These are phyloP conservation scores for Chiloscyllium punctatum DNA, from an alignment of 2,797 vertebrate species.

Conservation along the genomic window DNA sequence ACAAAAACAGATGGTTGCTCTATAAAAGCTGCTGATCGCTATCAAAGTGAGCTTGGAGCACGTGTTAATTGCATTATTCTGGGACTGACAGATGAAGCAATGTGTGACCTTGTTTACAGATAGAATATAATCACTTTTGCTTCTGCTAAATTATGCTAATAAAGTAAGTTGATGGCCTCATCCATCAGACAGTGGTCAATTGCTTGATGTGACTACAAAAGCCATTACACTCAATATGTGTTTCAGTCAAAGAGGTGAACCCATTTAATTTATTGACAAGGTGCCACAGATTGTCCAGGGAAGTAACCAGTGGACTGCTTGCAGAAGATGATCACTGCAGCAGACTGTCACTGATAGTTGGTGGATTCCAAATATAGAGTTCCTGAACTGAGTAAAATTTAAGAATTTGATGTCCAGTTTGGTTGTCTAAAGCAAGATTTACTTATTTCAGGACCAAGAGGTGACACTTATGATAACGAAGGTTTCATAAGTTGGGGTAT, in stretches of 20 bases:
- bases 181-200: slow-evolving; percentile 1
- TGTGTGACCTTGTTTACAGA: neutral
- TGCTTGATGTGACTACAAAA: neutral
- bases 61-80: neutral
- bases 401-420: neutral
- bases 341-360: neutral
- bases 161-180: neutral
- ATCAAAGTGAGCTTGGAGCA: slow-evolving; percentile 10
- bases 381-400: neutral
- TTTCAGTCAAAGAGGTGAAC: neutral
- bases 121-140: neutral
- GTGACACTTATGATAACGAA: neutral
- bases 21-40: neutral
- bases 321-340: neutral
- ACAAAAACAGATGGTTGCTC: neutral
- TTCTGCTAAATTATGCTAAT: neutral
- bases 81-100: neutral
- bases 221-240: neutral
- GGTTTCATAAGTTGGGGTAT: neutral
- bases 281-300: neutral
- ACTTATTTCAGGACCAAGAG: neutral
- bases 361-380: neutral
- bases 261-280: neutral
- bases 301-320: neutral
- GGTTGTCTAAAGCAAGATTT: neutral